Evolutionary conservation across 2,888 invertebrate species (phyloP).

Genomic region (Eilema sororculum): DNA sequence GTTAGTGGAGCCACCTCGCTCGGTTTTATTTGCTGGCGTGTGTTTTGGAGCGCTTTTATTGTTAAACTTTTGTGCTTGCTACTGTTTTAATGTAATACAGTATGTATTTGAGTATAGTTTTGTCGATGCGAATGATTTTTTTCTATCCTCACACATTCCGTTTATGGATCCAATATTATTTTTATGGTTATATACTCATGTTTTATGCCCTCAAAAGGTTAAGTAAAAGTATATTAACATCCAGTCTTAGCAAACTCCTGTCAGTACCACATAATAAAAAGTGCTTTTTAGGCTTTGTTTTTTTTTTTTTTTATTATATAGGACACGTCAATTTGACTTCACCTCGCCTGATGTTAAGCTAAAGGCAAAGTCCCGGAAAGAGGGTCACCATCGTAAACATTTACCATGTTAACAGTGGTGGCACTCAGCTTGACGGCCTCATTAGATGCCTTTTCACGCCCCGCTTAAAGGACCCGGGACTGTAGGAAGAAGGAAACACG

Average conservation of each 20-base stretch:
- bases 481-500: too few relatives aligned
- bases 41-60: constrained; percentile 7
- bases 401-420: too few relatives aligned
- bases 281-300: background rate
- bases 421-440: too few relatives aligned
- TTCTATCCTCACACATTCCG: background rate
- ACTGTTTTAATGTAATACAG: background rate
- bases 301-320: too few relatives aligned
- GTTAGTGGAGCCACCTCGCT: constrained; percentile 33
- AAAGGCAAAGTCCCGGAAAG: too few relatives aligned
- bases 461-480: too few relatives aligned
- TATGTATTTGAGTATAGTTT: background rate
- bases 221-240: background rate
- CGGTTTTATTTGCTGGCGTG: constrained; percentile 2
- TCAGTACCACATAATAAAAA: too few relatives aligned
- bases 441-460: too few relatives aligned
- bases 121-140: background rate
- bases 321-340: too few relatives aligned
- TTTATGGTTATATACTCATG: too few relatives aligned
- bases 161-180: background rate
- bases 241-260: background rate
- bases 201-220: background rate
- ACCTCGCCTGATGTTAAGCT: too few relatives aligned
- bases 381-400: too few relatives aligned
- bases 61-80: background rate